Percentiles rank a stretch among this genome's conserved stretches.
phyloP scores from a whole-genome alignment of 2,797 vertebrate genomes.

The Phataginus tetradactyla region DNA sequence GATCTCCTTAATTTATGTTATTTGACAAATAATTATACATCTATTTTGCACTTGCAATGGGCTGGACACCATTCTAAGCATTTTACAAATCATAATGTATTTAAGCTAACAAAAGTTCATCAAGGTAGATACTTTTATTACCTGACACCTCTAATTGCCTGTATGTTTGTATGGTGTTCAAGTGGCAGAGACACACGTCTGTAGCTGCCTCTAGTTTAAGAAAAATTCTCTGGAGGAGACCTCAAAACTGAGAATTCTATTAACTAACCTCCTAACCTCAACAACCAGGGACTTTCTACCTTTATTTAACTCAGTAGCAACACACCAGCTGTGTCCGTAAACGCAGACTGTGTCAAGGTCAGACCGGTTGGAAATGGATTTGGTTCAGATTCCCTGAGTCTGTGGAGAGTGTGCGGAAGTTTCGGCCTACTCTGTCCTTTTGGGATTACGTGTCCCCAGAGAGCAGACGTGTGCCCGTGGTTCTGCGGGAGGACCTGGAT shows the following conservation, averaged over 20 bases:
- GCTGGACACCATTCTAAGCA: not conserved
- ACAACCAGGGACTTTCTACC: not conserved
- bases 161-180: not conserved
- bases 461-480: not conserved
- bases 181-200: not conserved
- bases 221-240: not conserved
- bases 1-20: not conserved
- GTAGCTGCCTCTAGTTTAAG: not conserved
- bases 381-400: not conserved
- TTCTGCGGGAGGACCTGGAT: not conserved
- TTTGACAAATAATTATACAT: not conserved
- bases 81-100: not conserved
- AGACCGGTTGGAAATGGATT: not conserved
- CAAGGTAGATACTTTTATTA: not conserved
- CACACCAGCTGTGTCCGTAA: not conserved
- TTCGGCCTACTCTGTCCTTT: not conserved
- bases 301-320: not conserved
- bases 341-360: not conserved
- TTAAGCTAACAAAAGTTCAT: not conserved
- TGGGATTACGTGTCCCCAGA: conserved; percentile 28
- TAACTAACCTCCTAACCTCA: not conserved
- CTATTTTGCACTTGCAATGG: not conserved
- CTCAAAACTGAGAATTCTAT: not conserved
- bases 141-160: not conserved
- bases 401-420: not conserved